phyloP scores from a whole-genome alignment of 2,113 vertebrate species.

The Athene cunicularia region DNA sequence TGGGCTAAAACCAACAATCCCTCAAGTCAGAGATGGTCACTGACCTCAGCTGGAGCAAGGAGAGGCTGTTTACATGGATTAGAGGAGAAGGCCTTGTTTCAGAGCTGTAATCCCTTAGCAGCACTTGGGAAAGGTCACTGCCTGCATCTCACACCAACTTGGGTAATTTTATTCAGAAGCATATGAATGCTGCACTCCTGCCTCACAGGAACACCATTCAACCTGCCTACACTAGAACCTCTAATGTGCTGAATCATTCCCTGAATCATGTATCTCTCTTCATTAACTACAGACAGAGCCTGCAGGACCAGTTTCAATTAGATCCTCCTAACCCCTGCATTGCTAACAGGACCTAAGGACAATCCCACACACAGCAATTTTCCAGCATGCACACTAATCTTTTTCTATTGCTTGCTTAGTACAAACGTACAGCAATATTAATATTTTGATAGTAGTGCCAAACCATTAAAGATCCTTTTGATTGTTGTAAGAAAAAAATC shows the following conservation, averaged over 20 bases:
- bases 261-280: background rate
- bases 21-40: background rate
- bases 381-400: background rate
- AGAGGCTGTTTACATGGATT: background rate
- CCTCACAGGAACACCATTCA: background rate
- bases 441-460: background rate
- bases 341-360: background rate
- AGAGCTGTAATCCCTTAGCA: constrained; percentile 21
- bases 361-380: background rate
- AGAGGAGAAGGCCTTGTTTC: background rate
- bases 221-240: background rate
- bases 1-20: background rate
- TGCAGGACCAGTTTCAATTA: background rate
- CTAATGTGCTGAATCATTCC: background rate
- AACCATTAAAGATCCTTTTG: background rate
- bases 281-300: constrained; percentile 2
- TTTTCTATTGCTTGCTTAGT: background rate
- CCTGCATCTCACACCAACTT: background rate
- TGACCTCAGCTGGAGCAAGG: background rate
- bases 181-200: background rate
- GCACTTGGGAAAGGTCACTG: constrained; percentile 39
- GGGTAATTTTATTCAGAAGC: background rate
- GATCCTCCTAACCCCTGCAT: background rate
- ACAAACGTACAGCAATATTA: background rate
- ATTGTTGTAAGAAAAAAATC: background rate